phyloP scores from a whole-genome alignment of 2,113 vertebrate species.

The Albula glossodonta region DNA sequence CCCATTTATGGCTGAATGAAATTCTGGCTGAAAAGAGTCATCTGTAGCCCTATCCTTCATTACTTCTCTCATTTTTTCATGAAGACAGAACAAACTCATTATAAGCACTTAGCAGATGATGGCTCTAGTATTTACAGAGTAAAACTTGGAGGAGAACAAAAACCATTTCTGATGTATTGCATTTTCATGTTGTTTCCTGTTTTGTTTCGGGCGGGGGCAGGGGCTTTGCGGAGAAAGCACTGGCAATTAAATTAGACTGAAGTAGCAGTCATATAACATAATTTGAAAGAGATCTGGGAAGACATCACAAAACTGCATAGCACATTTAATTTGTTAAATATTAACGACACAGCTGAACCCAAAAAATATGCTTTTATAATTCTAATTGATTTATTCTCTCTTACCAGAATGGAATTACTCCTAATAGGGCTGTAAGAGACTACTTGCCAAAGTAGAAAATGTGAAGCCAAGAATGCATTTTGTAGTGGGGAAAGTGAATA shows the following conservation, averaged over 20 bases:
- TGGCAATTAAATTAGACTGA: constrained; percentile 56
- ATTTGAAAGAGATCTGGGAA: constrained; percentile 42
- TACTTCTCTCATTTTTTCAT: neutral
- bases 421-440: neutral
- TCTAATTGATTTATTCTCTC: constrained; percentile 10
- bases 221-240: constrained; percentile 52
- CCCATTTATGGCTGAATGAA: neutral
- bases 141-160: neutral
- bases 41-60: neutral
- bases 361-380: neutral
- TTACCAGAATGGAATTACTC: neutral
- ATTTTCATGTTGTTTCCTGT: constrained; percentile 44
- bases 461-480: neutral
- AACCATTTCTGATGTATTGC: neutral
- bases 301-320: constrained; percentile 17
- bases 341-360: constrained; percentile 14
- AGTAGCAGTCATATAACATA: constrained; percentile 39
- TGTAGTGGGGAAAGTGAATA: neutral
- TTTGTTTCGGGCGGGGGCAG: constrained; percentile 42
- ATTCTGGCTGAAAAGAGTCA: neutral
- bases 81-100: constrained; percentile 15
- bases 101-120: constrained; percentile 16
- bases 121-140: constrained; percentile 6
- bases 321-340: constrained; percentile 34
- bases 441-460: neutral